Conservation (phyloP, 2,797 vertebrate species). For the Oreochromis mossambicus region DNA sequence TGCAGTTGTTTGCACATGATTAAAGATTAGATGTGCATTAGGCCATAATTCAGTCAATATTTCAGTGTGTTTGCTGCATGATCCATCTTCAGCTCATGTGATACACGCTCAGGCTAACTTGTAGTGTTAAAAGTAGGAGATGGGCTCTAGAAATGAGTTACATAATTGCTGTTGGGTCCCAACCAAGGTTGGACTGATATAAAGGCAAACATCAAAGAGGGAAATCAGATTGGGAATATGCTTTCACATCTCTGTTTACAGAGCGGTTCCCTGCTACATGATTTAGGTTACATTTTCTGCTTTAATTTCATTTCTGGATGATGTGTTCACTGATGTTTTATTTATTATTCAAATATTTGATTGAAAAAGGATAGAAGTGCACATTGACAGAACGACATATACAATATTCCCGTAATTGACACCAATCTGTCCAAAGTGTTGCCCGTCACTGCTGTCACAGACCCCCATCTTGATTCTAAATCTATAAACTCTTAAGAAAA, state of each 20-base stretch:
- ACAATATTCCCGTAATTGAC: neutral
- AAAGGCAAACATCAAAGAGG: neutral
- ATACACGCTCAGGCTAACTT: neutral
- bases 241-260: neutral
- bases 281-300: neutral
- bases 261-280: neutral
- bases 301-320: neutral
- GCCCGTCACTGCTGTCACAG: neutral
- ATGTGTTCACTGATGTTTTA: neutral
- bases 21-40: conserved; percentile 65
- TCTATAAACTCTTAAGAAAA: neutral
- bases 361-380: neutral
- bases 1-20: conserved; percentile 39
- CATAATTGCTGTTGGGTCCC: neutral
- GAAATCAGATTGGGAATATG: neutral
- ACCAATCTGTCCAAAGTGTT: neutral
- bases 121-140: neutral
- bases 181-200: neutral
- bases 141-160: neutral
- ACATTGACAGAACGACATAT: neutral
- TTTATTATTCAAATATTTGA: neutral
- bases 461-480: neutral
- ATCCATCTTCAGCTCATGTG: conserved; percentile 23
- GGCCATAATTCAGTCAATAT: conserved; percentile 27
- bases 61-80: conserved; percentile 4